Percentiles rank a stretch among this genome's conserved stretches.
These are phyloP conservation scores for Blastomussa wellsi DNA, from an alignment of 92 coral and sea anemone species.

Conservation along the genomic window DNA sequence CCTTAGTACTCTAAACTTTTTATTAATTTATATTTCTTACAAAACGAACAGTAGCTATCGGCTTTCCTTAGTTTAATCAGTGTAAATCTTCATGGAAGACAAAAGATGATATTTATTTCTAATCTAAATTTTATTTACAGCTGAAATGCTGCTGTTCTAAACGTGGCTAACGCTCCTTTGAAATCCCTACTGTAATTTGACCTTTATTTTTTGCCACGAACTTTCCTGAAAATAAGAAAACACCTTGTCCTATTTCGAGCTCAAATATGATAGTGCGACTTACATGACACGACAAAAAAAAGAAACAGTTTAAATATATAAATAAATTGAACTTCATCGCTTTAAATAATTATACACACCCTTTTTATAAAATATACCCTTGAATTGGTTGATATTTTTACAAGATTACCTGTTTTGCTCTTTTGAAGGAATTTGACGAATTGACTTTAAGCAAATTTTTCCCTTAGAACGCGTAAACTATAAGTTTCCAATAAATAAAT, in stretches of 20 bases:
- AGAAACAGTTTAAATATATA: neutral
- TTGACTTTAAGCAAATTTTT: neutral
- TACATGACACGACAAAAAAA: neutral
- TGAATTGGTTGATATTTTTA: neutral
- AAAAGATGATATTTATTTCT: neutral
- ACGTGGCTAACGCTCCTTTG: neutral
- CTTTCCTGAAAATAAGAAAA: neutral
- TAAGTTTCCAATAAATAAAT: slow-evolving; percentile 3
- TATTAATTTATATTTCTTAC: neutral
- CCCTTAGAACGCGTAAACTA: neutral
- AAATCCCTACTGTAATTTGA: neutral
- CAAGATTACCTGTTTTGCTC: neutral
- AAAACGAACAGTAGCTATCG: neutral
- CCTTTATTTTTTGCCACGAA: too few species aligned
- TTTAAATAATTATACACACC: neutral
- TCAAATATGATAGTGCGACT: neutral
- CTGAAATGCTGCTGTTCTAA: neutral
- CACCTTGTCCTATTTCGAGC: neutral
- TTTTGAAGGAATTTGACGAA: neutral
- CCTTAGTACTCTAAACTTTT: too few species aligned
- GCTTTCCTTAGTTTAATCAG: neutral
- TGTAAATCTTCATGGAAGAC: neutral
- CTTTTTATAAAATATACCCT: neutral
- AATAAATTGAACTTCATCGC: neutral
- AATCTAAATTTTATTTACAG: neutral